Base-by-base conservation (phyloP, 2,888 invertebrate genomes). In the Meteorus colon region DNA sequence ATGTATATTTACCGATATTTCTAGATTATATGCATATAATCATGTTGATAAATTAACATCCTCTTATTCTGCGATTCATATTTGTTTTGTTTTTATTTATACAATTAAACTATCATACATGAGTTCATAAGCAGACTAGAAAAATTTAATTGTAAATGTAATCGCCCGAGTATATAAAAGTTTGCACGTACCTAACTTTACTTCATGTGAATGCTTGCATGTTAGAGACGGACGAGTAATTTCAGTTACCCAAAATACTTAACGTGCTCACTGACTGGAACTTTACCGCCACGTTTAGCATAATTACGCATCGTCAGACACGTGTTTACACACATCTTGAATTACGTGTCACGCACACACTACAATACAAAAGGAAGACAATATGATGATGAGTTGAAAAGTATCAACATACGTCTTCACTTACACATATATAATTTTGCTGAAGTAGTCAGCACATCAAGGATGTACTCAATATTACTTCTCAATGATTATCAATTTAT, bases 241-340 rank as follows among this genome's bases (percentile, higher is more conserved):
- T 82, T 81, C 78, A 81, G 81, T 81, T 79, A 81, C 81, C 80
- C 80, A 77, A 82, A 55, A 83, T 83, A 82, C 79, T 79, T 72
- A 81, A 59, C 71, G 62, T 75, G 74, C 59, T 60, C 77, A 78
- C 48, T 72, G 60, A 77, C 69, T 78, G 81, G 78, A 78, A 80
- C 77, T 62, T 77, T 75, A 73, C 75, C 66, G 45, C 70, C 72
- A 77, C 79, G 69, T 79, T 80, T 77, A 77, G 55, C 77, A 78
- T 81, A 79, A 80, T 79, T 78, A 75, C 76, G 74, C 74, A 59
- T 66, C 70, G 45, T 66, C 76, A 71, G 66, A 79, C 78, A 77
- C 77, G 73, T 79, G 81, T 78, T 77, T 79, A 77, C 79, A 78
- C 48, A 67, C 66, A 75, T 75, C 74, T 66, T 76, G 65, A 78